Percentiles rank a stretch among this genome's conserved stretches.
phyloP scores from a whole-genome alignment of 2,797 vertebrate species.

The Phalanger gymnotis region DNA sequence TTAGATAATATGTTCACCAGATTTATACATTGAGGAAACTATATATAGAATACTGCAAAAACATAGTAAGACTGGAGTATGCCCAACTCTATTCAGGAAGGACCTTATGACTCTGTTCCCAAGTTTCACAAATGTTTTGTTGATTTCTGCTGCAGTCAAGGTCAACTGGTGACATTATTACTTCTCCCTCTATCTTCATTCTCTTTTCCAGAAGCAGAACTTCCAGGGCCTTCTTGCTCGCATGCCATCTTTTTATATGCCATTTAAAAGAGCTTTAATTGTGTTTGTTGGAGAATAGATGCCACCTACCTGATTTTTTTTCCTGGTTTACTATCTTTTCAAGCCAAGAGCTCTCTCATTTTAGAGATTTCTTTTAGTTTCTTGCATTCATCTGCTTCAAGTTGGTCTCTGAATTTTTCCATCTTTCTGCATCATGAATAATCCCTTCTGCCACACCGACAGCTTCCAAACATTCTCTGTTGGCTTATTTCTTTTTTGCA shows the following conservation, averaged over 20 bases:
- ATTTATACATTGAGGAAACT: conserved; percentile 86
- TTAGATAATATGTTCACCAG: conserved; percentile 84
- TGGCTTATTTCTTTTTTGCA: conserved; percentile 97
- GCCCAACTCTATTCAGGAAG: conserved; percentile 87
- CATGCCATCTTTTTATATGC: conserved; percentile 98
- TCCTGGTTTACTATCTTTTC: conserved; percentile 95
- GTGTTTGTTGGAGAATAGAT: conserved; percentile 94
- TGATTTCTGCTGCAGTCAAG: conserved; percentile 75
- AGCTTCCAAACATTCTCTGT: conserved; percentile 97
- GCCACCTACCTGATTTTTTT: conserved; percentile 97
- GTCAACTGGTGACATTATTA: conserved; percentile 60
- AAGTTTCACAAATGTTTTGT: conserved; percentile 84
- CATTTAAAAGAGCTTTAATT: conserved; percentile 98
- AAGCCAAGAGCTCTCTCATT: conserved; percentile 92
- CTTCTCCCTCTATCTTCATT: too few species aligned
- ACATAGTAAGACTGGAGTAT: conserved; percentile 93
- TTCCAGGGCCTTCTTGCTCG: too few species aligned
- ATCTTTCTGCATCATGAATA: conserved; percentile 98
- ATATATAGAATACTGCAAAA: conserved; percentile 93
- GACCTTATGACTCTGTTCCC: conserved; percentile 74
- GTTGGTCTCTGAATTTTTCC: conserved; percentile 99
- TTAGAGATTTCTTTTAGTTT: conserved; percentile 96
- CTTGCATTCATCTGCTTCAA: conserved; percentile 96
- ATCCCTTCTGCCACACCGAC: conserved; percentile 98
- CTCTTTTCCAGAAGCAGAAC: too few species aligned